Percentiles rank a stretch among this genome's conserved stretches.
Conservation (phyloP, 2,113 vertebrate genomes). For the Panthera uncia region DNA sequence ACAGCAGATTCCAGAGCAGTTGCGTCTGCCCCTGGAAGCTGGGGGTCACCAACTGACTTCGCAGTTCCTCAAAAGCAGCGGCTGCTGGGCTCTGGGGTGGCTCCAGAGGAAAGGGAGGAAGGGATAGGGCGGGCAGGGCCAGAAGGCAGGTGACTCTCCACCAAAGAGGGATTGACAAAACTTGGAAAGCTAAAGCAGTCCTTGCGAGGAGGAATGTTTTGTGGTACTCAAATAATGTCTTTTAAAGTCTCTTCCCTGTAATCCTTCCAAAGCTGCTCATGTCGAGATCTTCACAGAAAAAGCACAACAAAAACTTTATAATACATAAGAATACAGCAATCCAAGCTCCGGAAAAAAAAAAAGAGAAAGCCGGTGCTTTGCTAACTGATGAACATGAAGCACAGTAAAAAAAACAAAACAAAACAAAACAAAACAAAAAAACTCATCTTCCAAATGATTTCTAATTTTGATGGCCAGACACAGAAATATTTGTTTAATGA, state of each 20-base stretch:
- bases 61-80: not conserved
- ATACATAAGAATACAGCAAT: conserved; percentile 39
- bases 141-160: conserved; percentile 26
- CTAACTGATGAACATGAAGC: conserved; percentile 55
- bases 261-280: conserved; percentile 58
- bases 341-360: not conserved
- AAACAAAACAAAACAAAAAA: not conserved
- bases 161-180: conserved; percentile 11
- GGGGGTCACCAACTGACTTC: not conserved
- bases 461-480: conserved; percentile 61
- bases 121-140: not conserved
- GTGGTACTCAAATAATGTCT: conserved; percentile 34
- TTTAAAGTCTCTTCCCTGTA: conserved; percentile 62
- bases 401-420: not conserved
- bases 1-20: not conserved
- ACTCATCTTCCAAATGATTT: conserved; percentile 18
- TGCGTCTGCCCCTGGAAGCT: conserved; percentile 12
- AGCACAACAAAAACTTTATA: conserved; percentile 55
- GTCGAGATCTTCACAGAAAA: conserved; percentile 66
- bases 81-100: not conserved
- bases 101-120: not conserved
- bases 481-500: conserved; percentile 64
- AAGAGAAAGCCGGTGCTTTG: not conserved
- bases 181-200: conserved; percentile 40
- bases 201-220: conserved; percentile 44